Evolutionary conservation across 1,140 invertebrate genomes (phyloP), one percentile per base, ranked within the genome.

Genomic region (Asobara japonica): DNA sequence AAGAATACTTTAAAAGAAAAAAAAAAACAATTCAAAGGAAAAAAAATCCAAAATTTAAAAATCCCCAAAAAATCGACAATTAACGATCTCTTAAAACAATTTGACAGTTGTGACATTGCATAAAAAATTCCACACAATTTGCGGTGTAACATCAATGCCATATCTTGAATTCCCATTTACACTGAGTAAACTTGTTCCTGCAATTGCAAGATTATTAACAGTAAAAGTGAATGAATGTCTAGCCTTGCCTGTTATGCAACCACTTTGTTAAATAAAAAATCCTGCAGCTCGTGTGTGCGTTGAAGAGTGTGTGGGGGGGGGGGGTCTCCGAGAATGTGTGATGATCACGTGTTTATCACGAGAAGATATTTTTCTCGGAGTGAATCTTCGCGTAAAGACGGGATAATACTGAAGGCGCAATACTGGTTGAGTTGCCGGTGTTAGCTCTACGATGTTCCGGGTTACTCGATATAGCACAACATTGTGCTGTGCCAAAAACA

Each of bases 241-340:
- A 51, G 8, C 51, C 51, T 56, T 56, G 51, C 51, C 51, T 56
- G 51, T 56, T 56, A 56, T 25, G 51, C 51, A 56, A 56, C 10
- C 51, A 10, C 5, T 20, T 51, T 11, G 31, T 36, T 36, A 36
- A n/a, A 38, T 38, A 22, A 25, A 56, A 56, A 56, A 27, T 56
- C 25, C 25, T 56, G 18, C 51, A 18, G 51, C 22, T 11, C 13
- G 22, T 51, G 20, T 20, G 45, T 3, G 18, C 25, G 51, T 16
- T 51, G n/a, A 18, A 16, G n/a, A 51, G 2, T 38, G 11, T 51
- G 45, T 16, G 16, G 18, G 13, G 5, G 18, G 8, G 51, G n/a
- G 11, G 51, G 25, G 7, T 13, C 51, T 22, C 22, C 51, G 51
- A 56, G 51, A 56, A 20, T 56, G 45, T 7, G 22, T 56, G 51